Conservation (phyloP, 2,113 vertebrate genomes). For the Podarcis raffonei region DNA sequence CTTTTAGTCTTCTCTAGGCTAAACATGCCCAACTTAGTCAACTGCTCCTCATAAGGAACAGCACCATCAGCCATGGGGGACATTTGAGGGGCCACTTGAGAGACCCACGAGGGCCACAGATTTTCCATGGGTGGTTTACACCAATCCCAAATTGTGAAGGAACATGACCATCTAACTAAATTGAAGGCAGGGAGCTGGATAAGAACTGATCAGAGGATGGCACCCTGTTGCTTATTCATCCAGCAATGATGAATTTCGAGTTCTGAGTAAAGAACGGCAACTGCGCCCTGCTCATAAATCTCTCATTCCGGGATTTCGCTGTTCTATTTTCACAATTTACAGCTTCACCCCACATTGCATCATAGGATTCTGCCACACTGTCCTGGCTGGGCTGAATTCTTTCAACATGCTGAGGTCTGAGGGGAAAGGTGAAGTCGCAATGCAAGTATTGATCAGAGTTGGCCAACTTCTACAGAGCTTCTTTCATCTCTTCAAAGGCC, state of each 20-base stretch:
- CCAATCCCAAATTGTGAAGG: neutral
- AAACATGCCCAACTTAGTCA: too few relatives aligned
- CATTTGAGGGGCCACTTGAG: too few relatives aligned
- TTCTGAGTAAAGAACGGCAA: conserved; percentile 72
- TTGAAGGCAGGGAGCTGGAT: conserved; percentile 50
- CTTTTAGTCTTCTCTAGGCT: too few relatives aligned
- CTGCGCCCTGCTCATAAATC: conserved; percentile 74
- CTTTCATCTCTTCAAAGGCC: too few relatives aligned
- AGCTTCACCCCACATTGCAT: conserved; percentile 71
- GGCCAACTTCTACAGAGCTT: too few relatives aligned
- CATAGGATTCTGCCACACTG: conserved; percentile 41
- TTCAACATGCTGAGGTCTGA: neutral
- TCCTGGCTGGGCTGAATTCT: neutral
- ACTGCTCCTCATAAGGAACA: too few relatives aligned
- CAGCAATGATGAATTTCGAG: conserved; percentile 69
- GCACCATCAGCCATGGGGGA: too few relatives aligned
- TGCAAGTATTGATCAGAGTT: neutral
- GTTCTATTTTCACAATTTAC: conserved; percentile 71
- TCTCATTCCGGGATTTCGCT: conserved; percentile 70
- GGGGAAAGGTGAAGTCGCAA: neutral
- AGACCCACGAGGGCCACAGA: too few relatives aligned
- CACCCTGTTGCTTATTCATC: conserved; percentile 66
- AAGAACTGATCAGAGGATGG: conserved; percentile 69
- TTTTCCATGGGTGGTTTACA: neutral
- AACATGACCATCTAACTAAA: conserved; percentile 60